Base-by-base conservation (phyloP, 2,113 vertebrate species). In the Marmota monax region DNA sequence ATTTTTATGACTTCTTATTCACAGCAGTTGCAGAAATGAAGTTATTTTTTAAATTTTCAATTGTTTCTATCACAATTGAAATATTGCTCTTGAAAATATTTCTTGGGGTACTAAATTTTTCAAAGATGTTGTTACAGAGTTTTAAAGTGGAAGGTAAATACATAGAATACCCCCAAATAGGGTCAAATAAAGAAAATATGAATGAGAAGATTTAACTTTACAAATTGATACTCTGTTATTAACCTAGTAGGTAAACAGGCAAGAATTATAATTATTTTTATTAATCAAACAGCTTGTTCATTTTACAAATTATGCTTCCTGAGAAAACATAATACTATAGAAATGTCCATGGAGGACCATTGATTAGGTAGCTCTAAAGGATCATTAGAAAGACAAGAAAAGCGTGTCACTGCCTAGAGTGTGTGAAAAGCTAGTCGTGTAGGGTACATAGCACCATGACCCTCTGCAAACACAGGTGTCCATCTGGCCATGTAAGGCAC, bases 1-100 rank as follows among this genome's bases (percentile, higher is more conserved):
- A 94, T 76, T 95, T 95, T 97, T 48, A 94, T 85, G 51, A 23
- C 51, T 56, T 93, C 34, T 56, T 92, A 88, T 84, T 95, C 74
- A 84, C 0, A 88, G 73, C 17, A 82, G 39, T 84, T 4, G 0
- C 86, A 27, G 29, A 90, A 76, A 29, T 80, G n/a, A 92, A 14
- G 85, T 86, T 37, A 72, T 16, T 53, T 85, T 93, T 90, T 91
- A 2, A 22, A 79, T 67, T 72, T 51, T 94, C 32, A 83, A 25
- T 58, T 79, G 2, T 77, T 88, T 51, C 39, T 87, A 77, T 80
- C 12, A 70, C 12, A 96, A 92, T 79, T 53, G 76, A 91, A 9
- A 4, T 67, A 51, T 83, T 94, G 12, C 18, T 88, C 78, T 88
- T 53, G 82, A 94, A 93, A 86, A 83, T 84, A 70, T 83, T 94